phyloP scores from a whole-genome alignment of 92 coral and sea anemone species.

The Palythoa grandiflora region DNA sequence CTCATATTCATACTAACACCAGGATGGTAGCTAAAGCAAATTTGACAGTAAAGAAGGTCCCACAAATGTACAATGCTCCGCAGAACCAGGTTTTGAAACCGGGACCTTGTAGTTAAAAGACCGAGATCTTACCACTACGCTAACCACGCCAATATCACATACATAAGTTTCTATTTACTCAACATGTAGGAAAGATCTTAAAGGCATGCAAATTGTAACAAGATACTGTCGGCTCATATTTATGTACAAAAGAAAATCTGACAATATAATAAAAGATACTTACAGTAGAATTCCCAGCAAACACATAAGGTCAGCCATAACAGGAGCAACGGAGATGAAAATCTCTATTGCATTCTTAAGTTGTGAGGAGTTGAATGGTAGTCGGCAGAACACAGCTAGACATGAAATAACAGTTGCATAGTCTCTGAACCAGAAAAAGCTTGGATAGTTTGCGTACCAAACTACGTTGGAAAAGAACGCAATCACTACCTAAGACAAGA shows the following conservation, averaged over 20 bases:
- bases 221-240: no score
- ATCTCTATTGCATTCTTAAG: slow-evolving; percentile 85
- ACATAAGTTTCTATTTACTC: no score
- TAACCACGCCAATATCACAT: no score
- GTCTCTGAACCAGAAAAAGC: slow-evolving; percentile 66
- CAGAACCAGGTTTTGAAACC: no score
- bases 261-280: slow-evolving; percentile 26
- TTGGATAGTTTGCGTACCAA: slow-evolving; percentile 74
- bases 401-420: slow-evolving; percentile 77
- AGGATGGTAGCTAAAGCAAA: no score
- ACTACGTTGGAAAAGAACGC: slow-evolving; percentile 81
- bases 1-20: no score
- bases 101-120: no score
- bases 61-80: no score
- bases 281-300: slow-evolving; percentile 82
- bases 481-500: slow-evolving; percentile 55
- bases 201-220: background rate
- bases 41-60: no score
- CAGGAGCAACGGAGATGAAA: slow-evolving; percentile 79
- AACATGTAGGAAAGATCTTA: background rate
- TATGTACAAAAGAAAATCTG: background rate
- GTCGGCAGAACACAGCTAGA: slow-evolving; percentile 86
- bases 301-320: slow-evolving; percentile 84
- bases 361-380: slow-evolving; percentile 86
- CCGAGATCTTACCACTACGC: no score